phyloP scores from a whole-genome alignment of 64 coral and sea anemone genomes.

The Exaiptasia diaphana region DNA sequence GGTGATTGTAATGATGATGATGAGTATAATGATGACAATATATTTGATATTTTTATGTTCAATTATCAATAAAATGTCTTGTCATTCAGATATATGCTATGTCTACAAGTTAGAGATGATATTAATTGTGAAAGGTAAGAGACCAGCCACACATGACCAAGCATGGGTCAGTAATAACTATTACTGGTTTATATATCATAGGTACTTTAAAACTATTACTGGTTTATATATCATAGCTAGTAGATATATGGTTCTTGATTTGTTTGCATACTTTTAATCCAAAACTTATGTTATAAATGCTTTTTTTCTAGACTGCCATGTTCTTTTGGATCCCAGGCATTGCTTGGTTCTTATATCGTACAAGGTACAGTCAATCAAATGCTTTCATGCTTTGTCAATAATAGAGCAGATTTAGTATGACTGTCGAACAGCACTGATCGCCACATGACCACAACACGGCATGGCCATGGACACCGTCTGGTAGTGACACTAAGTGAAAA shows the following conservation, averaged over 20 bases:
- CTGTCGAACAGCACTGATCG: neutral
- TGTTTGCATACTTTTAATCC: too few species aligned
- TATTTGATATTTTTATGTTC: neutral
- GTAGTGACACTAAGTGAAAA: too few species aligned
- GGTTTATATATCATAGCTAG: too few species aligned
- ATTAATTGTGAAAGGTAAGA: conserved; percentile 88
- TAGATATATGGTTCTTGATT: too few species aligned
- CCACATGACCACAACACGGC: neutral
- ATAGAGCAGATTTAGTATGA: neutral
- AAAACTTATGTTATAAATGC: too few species aligned
- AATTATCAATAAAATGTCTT: neutral
- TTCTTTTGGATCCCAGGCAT: conserved; percentile 75
- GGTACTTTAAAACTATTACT: too few species aligned
- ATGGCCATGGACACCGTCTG: too few species aligned
- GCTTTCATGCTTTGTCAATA: too few species aligned
- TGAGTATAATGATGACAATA: neutral
- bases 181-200: neutral
- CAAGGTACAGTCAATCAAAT: conserved; percentile 48
- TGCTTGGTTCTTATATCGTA: conserved; percentile 87
- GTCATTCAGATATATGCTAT: conserved; percentile 20
- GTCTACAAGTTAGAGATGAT: conserved; percentile 90
- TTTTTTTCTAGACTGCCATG: conserved; percentile 76
- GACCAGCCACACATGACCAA: too few species aligned
- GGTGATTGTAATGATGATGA: neutral
- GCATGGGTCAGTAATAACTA: neutral